phyloP scores from a whole-genome alignment of 2,113 vertebrate species.

The Pandion haliaetus region DNA sequence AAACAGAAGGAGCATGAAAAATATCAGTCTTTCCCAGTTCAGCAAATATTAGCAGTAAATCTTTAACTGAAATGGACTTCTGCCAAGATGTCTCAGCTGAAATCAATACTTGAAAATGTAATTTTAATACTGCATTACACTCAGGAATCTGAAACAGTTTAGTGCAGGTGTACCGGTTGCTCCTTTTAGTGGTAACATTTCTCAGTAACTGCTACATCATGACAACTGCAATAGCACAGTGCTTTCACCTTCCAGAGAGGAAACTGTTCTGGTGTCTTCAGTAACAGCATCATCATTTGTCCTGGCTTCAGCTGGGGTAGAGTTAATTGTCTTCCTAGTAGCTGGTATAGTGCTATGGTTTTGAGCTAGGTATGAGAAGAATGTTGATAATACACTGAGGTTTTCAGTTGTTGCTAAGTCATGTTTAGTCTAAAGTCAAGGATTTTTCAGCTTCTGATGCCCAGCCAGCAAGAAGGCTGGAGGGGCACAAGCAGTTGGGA shows the following conservation, averaged over 20 bases:
- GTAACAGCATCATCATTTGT: not conserved
- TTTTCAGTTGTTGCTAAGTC: no score
- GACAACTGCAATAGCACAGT: not conserved
- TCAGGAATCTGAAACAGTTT: not conserved
- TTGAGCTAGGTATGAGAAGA: no score
- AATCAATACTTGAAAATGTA: not conserved
- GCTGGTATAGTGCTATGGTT: no score
- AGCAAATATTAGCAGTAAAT: slow-evolving; percentile 28
- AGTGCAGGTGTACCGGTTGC: not conserved
- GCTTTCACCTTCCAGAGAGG: not conserved
- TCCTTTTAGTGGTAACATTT: not conserved
- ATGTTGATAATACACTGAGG: no score
- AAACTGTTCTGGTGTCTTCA: not conserved
- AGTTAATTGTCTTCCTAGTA: no score
- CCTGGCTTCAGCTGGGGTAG: no score
- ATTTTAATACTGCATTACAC: slow-evolving; percentile 1
- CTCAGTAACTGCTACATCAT: not conserved
- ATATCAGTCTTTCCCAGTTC: not conserved
- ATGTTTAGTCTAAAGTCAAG: no score
- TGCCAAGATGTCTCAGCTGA: not conserved
- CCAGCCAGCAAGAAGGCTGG: no score
- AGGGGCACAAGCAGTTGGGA: no score
- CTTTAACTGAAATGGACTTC: not conserved
- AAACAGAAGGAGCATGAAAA: slow-evolving; percentile 24
- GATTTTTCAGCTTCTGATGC: no score